Percentiles rank a stretch among this genome's conserved stretches.
phyloP scores from a whole-genome alignment of 2,888 invertebrate genomes.

The Melipona beecheii region DNA sequence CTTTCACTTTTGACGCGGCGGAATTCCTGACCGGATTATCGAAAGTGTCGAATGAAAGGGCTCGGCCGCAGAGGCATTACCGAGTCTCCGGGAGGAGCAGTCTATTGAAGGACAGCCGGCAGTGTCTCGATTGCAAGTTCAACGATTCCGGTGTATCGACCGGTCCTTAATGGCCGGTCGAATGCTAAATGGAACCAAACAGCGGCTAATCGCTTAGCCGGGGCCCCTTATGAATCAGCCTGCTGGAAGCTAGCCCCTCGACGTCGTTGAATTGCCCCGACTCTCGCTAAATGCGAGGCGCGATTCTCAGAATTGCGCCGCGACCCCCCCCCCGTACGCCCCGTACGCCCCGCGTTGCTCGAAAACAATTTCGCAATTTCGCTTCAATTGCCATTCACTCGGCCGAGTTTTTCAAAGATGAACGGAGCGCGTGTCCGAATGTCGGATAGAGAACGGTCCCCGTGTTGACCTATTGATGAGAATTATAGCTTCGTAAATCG shows the following conservation, averaged over 20 bases:
- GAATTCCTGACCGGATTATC: constrained; percentile 49
- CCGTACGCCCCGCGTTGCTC: background rate
- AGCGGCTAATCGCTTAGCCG: constrained; percentile 61
- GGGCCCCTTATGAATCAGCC: constrained; percentile 50
- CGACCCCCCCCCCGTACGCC: too few species aligned
- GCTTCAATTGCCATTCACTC: too few species aligned
- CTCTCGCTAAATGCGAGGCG: constrained; percentile 37
- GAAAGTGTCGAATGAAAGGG: constrained; percentile 55
- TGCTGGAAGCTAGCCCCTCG: constrained; percentile 46
- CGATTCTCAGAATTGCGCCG: constrained; percentile 26
- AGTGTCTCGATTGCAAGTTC: constrained; percentile 59
- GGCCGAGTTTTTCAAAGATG: too few species aligned
- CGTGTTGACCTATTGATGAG: too few species aligned
- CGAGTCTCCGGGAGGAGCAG: constrained; percentile 22
- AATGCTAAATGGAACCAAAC: constrained; percentile 71
- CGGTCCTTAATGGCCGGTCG: constrained; percentile 60
- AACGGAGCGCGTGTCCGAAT: too few species aligned
- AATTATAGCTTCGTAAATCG: too few species aligned
- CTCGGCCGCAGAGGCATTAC: constrained; percentile 56
- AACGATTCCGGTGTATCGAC: constrained; percentile 61
- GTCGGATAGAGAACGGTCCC: too few species aligned
- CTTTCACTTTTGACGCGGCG: constrained; percentile 50
- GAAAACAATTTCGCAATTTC: constrained; percentile 7
- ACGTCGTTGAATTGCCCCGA: constrained; percentile 54
- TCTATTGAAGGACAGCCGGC: constrained; percentile 44